Conservation (phyloP, 2,797 vertebrate species). For the Peromyscus eremicus region DNA sequence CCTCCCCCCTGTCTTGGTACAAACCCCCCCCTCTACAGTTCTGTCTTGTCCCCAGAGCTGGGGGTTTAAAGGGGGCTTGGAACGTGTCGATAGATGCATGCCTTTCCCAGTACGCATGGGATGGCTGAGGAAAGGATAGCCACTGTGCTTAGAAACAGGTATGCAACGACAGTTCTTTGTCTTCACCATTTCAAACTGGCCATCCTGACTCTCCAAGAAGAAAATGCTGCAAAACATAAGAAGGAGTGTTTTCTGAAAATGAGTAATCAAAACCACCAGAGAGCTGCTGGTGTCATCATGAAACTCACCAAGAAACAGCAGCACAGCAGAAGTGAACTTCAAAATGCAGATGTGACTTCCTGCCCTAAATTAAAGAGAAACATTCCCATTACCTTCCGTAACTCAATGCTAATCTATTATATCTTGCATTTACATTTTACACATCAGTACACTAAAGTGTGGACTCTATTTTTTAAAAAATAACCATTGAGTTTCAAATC, state of each 20-base stretch:
- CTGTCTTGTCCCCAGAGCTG: not conserved
- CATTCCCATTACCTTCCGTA: not conserved
- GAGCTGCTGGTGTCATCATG: constrained; percentile 1
- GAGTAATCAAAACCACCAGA: not conserved
- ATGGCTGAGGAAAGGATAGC: constrained; percentile 20
- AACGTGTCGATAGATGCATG: not conserved
- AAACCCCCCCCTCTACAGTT: not conserved
- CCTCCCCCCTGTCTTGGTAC: not conserved
- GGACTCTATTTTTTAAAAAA: constrained; percentile 63
- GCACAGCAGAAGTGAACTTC: constrained; percentile 23
- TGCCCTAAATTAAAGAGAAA: constrained; percentile 23
- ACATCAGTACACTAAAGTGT: not conserved
- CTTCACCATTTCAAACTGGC: not conserved
- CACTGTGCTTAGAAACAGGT: constrained; percentile 18
- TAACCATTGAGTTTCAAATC: constrained; percentile 46
- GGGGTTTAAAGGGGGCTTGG: not conserved
- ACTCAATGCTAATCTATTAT: not conserved
- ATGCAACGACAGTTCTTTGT: not conserved
- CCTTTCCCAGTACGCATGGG: not conserved
- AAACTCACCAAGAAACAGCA: not conserved
- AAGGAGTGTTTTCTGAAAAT: not conserved
- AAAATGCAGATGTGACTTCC: not conserved
- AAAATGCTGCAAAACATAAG: constrained; percentile 9
- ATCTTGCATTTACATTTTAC: constrained; percentile 65
- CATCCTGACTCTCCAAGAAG: not conserved